Evolutionary conservation across 1,140 invertebrate genomes (phyloP), one percentile per base, ranked within the genome.

Genomic region (Whitmania pigra): DNA sequence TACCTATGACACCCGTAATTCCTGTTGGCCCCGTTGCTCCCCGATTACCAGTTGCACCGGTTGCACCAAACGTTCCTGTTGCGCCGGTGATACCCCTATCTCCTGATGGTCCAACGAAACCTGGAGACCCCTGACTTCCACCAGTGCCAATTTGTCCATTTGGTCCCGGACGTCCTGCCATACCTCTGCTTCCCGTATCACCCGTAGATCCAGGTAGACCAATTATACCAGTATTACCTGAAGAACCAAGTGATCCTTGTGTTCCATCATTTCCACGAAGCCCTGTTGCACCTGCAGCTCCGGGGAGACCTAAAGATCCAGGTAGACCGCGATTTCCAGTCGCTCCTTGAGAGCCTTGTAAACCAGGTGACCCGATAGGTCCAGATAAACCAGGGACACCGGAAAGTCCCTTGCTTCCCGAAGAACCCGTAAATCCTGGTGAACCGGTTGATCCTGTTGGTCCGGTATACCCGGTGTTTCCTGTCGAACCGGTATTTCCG

Each of bases 191-290:
- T 63, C 57, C 57, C 18, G 57, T 63, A 31, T 63, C 57, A 63
- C 57, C 57, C 11, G 57, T 17, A 31, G 57, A 63, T n/a, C 57
- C 57, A 25, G 15, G 57, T 25, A n/a, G 11, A 63, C 57, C 57
- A 0, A 18, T 13, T 1, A 63, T 20, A 63, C 57, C 57, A n/a
- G 15, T 15, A 22, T 20, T 63, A 63, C 57, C 57, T 25, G 57
- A 7, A 63, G 57, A 31, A 63, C 57, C 57, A 63, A 1, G 11
- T 25, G 57, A 22, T 15, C 57, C 57, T 49, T 49, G 43, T 17
- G 53, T n/a, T 70, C 72, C 72, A 9, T 71, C 25, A 40, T 15
- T 66, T 69, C 72, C 72, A 40, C 20, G 36, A 29, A 53, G 72
- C 15, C 72, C 72, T 22, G 18, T 60, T 67, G 31, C 17, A 43